Percentiles rank a stretch among this genome's conserved stretches.
Conservation (phyloP, 2,797 vertebrate genomes). For the Synanceia verrucosa region DNA sequence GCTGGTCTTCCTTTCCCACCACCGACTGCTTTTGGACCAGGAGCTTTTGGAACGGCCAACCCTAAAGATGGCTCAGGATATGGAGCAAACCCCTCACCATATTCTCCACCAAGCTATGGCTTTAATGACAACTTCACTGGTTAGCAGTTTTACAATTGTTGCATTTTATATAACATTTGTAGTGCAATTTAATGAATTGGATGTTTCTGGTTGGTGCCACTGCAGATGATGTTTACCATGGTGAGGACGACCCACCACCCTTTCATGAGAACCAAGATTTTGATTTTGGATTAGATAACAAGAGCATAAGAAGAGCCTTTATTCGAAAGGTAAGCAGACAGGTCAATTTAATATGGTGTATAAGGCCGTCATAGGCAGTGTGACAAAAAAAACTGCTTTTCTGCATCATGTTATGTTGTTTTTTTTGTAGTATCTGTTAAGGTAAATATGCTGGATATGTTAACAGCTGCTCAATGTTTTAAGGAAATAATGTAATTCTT, state of each 20-base stretch:
- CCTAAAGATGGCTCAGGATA: slow-evolving; percentile 36
- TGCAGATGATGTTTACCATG: slow-evolving; percentile 79
- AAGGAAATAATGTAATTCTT: neutral
- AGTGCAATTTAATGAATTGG: neutral
- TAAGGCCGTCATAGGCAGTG: neutral
- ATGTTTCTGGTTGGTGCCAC: slow-evolving; percentile 20
- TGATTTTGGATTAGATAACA: slow-evolving; percentile 86
- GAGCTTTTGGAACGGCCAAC: slow-evolving; percentile 24
- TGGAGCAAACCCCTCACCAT: slow-evolving; percentile 35
- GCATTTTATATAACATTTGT: neutral
- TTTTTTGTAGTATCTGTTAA: neutral
- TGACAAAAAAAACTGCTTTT: neutral
- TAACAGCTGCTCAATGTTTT: neutral
- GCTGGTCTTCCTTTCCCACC: slow-evolving; percentile 31
- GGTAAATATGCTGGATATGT: no score
- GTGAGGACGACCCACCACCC: slow-evolving; percentile 85
- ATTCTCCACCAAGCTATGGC: slow-evolving; percentile 40
- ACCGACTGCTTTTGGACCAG: no score
- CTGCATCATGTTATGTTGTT: no score
- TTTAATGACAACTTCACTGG: slow-evolving; percentile 9
- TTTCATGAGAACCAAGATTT: slow-evolving; percentile 90
- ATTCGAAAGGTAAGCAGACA: slow-evolving; percentile 87
- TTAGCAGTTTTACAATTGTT: slow-evolving; percentile 3
- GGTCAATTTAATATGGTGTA: neutral
- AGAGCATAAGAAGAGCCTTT: slow-evolving; percentile 88